Evolutionary conservation across 1,140 invertebrate genomes (phyloP).

Genomic region (Sipha flava): DNA sequence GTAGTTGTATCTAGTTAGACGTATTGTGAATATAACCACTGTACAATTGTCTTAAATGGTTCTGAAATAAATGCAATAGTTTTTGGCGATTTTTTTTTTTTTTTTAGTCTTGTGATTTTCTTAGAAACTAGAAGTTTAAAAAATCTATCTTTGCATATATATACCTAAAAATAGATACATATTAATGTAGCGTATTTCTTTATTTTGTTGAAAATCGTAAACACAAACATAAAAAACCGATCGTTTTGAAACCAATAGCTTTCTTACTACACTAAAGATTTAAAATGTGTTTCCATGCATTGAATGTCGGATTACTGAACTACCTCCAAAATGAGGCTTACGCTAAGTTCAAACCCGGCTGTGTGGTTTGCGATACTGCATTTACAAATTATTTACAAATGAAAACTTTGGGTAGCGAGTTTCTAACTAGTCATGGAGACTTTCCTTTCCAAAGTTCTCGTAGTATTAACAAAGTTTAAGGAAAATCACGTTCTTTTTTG

Average conservation of each 20-base stretch:
- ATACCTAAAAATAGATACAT: too few relatives aligned
- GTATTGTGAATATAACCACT: too few relatives aligned
- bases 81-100: too few relatives aligned
- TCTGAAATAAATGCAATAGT: too few relatives aligned
- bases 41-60: too few relatives aligned
- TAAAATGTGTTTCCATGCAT: background rate
- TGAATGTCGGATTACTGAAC: background rate
- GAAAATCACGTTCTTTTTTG: background rate
- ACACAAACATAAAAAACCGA: background rate
- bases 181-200: too few relatives aligned
- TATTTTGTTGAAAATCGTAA: too few relatives aligned
- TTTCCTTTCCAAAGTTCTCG: background rate
- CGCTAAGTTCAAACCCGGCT: background rate
- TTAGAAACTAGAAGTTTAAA: too few relatives aligned
- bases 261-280: background rate
- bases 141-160: too few relatives aligned
- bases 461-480: background rate
- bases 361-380: constrained; percentile 10
- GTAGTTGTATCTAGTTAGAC: too few relatives aligned
- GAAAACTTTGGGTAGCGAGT: background rate
- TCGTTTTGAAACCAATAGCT: background rate
- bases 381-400: constrained; percentile 25
- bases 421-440: background rate
- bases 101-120: too few relatives aligned
- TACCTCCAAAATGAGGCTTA: background rate